Evolutionary conservation across 1,140 invertebrate genomes (phyloP).

Genomic region (Zaprionus camerounensis): DNA sequence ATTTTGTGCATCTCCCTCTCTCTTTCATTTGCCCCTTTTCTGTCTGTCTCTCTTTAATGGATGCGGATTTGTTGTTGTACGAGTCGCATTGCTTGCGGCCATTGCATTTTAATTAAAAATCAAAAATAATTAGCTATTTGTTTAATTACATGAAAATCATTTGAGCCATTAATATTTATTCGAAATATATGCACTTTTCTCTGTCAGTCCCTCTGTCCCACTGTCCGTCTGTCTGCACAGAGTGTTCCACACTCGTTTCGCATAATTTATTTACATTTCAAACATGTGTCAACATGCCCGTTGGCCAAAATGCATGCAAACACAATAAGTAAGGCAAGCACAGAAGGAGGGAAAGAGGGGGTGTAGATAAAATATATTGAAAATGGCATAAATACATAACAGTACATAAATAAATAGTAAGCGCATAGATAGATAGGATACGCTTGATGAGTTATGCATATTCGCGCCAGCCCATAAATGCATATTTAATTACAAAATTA

Average conservation of each 20-base stretch:
- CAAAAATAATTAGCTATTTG: slow-evolving; percentile 72
- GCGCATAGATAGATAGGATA: slow-evolving; percentile 33
- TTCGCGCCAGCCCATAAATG: slow-evolving; percentile 68
- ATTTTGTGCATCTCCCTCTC: not conserved
- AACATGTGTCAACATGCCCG: slow-evolving; percentile 79
- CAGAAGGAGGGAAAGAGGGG: not conserved
- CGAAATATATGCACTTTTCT: slow-evolving; percentile 32
- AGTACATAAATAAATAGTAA: slow-evolving; percentile 23
- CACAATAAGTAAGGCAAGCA: slow-evolving; percentile 50
- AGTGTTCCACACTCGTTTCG: slow-evolving; percentile 27
- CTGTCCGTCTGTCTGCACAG: slow-evolving; percentile 18
- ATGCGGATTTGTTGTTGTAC: slow-evolving; percentile 20
- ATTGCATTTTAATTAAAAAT: slow-evolving; percentile 65
- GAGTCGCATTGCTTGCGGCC: slow-evolving; percentile 47
- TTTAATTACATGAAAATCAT: slow-evolving; percentile 63
- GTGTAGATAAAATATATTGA: slow-evolving; percentile 69
- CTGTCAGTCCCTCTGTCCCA: not conserved
- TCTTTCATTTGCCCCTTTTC: not conserved
- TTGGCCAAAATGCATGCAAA: slow-evolving; percentile 67
- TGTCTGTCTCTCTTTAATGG: slow-evolving; percentile 18
- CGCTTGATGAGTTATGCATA: slow-evolving; percentile 61
- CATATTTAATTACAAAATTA: slow-evolving; percentile 82
- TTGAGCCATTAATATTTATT: slow-evolving; percentile 77
- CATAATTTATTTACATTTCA: slow-evolving; percentile 82
- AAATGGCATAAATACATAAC: slow-evolving; percentile 63